Base-by-base conservation (phyloP, 2,888 invertebrate species). In the Ophioninae sp. region DNA sequence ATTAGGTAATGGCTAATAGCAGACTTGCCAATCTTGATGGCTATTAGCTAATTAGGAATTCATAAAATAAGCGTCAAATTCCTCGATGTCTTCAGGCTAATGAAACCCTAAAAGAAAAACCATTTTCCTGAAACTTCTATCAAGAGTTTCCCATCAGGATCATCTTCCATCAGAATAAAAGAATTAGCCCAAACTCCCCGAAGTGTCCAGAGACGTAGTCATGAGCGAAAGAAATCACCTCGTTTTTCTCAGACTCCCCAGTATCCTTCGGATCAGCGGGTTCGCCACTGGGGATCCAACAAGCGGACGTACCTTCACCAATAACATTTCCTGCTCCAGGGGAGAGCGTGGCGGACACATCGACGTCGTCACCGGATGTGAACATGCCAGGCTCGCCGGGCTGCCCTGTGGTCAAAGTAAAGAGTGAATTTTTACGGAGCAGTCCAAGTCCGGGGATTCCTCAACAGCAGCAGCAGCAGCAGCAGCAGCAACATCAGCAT, bases 311-410 rank as follows among this genome's bases (percentile, higher is more conserved):
- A 88, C 91, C 92, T 88, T 92, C 92, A 91, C 92, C 92, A 87
- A 90, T 92, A 90, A 90, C 90, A 88, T 90, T 92, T 92, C 91
- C 92, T 91, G 91, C 92, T 90, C 91, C 95, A 96, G 96, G 96
- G 94, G 98, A 97, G 95, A 97, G 97, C 93, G 96, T 97, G 94
- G 97, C 97, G 93, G 98, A 98, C 94, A 97, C 97, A 93, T 97
- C 97, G 93, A 97, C 97, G 93, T 97, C 97, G 93, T 98, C 97
- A 93, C 97, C 97, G 93, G 97, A 97, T 94, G 97, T 97, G 94
- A 94, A 95, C 91, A 96, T 96, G 93, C 97, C 97, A 93, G 95
- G 96, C 93, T 97, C 97, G 93, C 97, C 97, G 93, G 93, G 91
- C 89, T 92, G 93, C 89, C 91, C 91, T 77, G 89, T 91, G 89